A percentile compares a stretch with the other conserved stretches of the same genome.
phyloP scores from a whole-genome alignment of 2,113 vertebrate species.

The Vanacampus margaritifer region DNA sequence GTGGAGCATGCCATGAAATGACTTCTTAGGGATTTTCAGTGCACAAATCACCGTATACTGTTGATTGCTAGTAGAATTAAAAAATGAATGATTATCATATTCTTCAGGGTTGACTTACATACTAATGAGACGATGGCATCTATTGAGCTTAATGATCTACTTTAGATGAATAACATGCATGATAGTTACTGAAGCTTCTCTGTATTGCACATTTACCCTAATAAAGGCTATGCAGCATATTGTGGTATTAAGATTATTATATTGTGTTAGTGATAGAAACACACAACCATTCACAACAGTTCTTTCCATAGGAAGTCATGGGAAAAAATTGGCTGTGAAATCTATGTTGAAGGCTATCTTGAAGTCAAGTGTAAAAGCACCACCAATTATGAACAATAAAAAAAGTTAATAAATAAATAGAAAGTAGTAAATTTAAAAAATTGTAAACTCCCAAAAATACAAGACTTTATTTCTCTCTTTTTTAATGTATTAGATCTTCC shows the following conservation, averaged over 20 bases:
- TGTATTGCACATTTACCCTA: constrained; percentile 38
- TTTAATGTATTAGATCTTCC: not conserved
- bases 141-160: not conserved
- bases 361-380: too few species aligned
- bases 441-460: too few species aligned
- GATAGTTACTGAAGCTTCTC: constrained; percentile 24
- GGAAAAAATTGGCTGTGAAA: too few species aligned
- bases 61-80: not conserved
- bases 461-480: not conserved
- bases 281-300: too few species aligned
- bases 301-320: too few species aligned
- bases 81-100: not conserved
- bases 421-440: too few species aligned
- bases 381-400: too few species aligned
- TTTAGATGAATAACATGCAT: constrained; percentile 22
- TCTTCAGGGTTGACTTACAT: not conserved
- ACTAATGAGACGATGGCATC: not conserved
- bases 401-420: too few species aligned
- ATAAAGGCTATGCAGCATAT: constrained; percentile 57
- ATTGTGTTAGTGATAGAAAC: not conserved
- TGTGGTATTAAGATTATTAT: not conserved
- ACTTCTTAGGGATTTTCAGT: not conserved
- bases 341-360: too few species aligned
- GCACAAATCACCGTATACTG: not conserved
- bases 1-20: too few species aligned